These are phyloP conservation scores for Osmerus eperlanus DNA, from an alignment of 2,113 vertebrate genomes.

Conservation along the genomic window DNA sequence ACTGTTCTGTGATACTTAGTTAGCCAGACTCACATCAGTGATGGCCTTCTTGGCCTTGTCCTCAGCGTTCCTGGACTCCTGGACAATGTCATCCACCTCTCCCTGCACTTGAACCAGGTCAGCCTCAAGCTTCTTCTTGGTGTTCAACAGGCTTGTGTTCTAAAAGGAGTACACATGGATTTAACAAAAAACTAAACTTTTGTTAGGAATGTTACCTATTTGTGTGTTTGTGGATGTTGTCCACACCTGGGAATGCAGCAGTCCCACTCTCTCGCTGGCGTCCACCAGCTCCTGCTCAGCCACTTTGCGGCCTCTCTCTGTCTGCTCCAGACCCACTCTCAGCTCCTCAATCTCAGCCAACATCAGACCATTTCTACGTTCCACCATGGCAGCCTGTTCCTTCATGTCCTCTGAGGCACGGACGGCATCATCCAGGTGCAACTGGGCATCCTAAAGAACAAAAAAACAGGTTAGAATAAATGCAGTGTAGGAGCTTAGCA, in stretches of 20 bases:
- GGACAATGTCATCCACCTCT: no score
- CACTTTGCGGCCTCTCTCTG: constrained; percentile 72
- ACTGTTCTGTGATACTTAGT: no score
- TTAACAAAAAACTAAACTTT: no score
- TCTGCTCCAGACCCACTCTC: constrained; percentile 73
- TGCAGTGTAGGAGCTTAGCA: not conserved
- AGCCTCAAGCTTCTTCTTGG: no score
- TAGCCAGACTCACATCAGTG: no score
- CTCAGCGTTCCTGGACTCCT: no score
- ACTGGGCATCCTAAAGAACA: constrained; percentile 4
- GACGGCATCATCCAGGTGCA: constrained; percentile 4
- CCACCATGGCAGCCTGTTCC: constrained; percentile 76
- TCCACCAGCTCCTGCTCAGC: constrained; percentile 79
- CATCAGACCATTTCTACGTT: constrained; percentile 75
- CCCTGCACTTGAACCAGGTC: no score
- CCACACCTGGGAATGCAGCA: constrained; percentile 73
- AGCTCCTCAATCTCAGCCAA: constrained; percentile 78
- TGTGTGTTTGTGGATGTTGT: no score
- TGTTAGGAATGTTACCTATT: no score
- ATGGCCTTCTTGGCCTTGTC: no score
- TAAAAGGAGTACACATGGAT: no score
- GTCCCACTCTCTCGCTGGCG: constrained; percentile 63
- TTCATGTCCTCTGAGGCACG: constrained; percentile 66
- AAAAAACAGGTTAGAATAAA: not conserved
- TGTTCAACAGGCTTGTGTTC: no score